Evolutionary conservation across 2,797 vertebrate species (phyloP).

Genomic region (Sparidentex hasta): DNA sequence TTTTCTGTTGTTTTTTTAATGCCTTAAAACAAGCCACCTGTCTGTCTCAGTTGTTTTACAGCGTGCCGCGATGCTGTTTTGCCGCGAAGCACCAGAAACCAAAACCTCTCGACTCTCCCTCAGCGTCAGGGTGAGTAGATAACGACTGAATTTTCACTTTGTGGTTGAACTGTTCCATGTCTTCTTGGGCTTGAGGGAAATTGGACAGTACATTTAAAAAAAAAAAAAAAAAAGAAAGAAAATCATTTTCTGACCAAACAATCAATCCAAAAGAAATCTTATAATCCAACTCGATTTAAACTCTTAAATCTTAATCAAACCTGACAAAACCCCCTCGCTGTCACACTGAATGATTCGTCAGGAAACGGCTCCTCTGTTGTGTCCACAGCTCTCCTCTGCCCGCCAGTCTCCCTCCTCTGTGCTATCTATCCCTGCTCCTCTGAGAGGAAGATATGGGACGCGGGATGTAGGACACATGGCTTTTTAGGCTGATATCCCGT

Average conservation of each 20-base stretch:
- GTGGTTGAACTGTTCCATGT: neutral
- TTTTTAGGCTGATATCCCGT: constrained; percentile 39
- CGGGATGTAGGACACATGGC: constrained; percentile 62
- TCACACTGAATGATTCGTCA: constrained; percentile 13
- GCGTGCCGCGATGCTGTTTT: no score
- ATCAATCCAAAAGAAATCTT: neutral
- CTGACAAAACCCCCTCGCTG: neutral
- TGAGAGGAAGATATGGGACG: constrained; percentile 56
- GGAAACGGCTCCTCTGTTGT: neutral
- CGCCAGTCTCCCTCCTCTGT: constrained; percentile 42
- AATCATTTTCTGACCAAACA: neutral
- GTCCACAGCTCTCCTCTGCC: constrained; percentile 19
- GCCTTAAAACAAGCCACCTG: no score
- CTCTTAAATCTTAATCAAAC: neutral
- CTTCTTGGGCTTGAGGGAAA: neutral
- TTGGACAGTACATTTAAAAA: neutral
- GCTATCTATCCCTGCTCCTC: constrained; percentile 47
- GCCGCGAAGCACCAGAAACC: no score
- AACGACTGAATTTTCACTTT: no score
- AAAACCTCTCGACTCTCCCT: no score
- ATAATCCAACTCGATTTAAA: neutral
- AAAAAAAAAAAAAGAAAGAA: no score
- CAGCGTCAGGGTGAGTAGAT: no score
- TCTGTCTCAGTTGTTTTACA: no score
- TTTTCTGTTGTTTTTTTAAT: no score